These are phyloP conservation scores for Ecliptopera silaceata DNA, from an alignment of 2,888 invertebrate species.

Conservation along the genomic window DNA sequence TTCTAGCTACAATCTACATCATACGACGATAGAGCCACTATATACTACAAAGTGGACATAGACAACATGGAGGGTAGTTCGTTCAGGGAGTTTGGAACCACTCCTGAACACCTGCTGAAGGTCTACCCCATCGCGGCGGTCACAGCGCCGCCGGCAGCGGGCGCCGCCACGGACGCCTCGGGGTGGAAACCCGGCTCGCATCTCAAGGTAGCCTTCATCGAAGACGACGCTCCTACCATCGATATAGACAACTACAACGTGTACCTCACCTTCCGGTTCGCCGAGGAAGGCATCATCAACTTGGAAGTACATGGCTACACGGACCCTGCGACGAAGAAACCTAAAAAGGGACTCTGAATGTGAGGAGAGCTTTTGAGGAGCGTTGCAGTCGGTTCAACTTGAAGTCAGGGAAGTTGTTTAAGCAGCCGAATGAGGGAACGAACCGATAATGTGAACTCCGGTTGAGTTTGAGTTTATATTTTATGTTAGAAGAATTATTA, in stretches of 20 bases:
- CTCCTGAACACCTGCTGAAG: slow-evolving; percentile 1
- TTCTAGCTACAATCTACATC: not conserved
- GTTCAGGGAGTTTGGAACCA: not conserved
- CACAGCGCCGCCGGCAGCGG: not conserved
- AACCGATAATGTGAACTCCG: too few species aligned
- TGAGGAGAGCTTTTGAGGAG: too few species aligned
- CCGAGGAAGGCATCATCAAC: not conserved
- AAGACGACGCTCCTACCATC: not conserved
- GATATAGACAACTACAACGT: slow-evolving; percentile 1
- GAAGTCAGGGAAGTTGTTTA: too few species aligned
- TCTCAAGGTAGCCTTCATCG: not conserved
- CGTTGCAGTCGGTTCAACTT: too few species aligned
- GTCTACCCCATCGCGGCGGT: not conserved
- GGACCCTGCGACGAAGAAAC: too few species aligned
- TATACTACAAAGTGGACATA: slow-evolving; percentile 2
- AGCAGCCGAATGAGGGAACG: too few species aligned
- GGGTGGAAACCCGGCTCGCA: slow-evolving; percentile 4
- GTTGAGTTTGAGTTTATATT: too few species aligned
- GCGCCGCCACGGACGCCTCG: not conserved
- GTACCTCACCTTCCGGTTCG: slow-evolving; percentile 8
- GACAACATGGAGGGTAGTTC: slow-evolving; percentile 10
- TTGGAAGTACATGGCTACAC: not conserved
- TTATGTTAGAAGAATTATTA: too few species aligned
- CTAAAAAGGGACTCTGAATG: too few species aligned
- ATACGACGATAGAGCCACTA: not conserved